Evolutionary conservation across 1,140 invertebrate species (phyloP).

Genomic region (Brachionus asplanchnoidis): DNA sequence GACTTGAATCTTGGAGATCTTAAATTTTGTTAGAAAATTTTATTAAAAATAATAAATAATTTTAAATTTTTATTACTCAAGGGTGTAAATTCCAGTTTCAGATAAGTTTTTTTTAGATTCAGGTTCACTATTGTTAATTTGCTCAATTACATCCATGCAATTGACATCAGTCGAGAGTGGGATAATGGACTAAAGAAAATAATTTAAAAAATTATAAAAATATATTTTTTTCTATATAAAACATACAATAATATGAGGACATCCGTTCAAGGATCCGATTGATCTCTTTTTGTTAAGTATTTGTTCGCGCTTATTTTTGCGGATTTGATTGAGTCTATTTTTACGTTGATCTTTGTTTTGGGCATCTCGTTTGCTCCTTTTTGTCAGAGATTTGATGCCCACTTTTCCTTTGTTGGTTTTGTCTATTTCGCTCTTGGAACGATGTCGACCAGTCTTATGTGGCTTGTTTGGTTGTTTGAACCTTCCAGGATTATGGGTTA

Average conservation of each 20-base stretch:
- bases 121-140: conserved; percentile 1
- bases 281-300: conserved; percentile 38
- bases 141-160: conserved; percentile 11
- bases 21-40: background rate
- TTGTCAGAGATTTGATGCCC: background rate
- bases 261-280: conserved; percentile 9
- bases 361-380: background rate
- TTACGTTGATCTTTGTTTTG: conserved; percentile 5
- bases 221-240: background rate
- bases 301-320: conserved; percentile 3
- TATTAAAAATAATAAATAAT: background rate
- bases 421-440: conserved; percentile 39
- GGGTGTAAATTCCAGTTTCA: background rate
- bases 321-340: conserved; percentile 19
- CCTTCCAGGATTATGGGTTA: background rate
- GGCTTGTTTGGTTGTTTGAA: conserved; percentile 42
- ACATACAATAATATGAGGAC: conserved; percentile 29
- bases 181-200: background rate
- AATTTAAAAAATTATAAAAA: too few relatives aligned
- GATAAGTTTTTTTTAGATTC: background rate
- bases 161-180: conserved; percentile 37
- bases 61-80: conserved; percentile 15
- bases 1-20: conserved; percentile 22
- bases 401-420: conserved; percentile 34
- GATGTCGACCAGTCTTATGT: conserved; percentile 36